These are phyloP conservation scores for Cydia fagiglandana DNA, from an alignment of 1,140 invertebrate genomes.

Conservation along the genomic window DNA sequence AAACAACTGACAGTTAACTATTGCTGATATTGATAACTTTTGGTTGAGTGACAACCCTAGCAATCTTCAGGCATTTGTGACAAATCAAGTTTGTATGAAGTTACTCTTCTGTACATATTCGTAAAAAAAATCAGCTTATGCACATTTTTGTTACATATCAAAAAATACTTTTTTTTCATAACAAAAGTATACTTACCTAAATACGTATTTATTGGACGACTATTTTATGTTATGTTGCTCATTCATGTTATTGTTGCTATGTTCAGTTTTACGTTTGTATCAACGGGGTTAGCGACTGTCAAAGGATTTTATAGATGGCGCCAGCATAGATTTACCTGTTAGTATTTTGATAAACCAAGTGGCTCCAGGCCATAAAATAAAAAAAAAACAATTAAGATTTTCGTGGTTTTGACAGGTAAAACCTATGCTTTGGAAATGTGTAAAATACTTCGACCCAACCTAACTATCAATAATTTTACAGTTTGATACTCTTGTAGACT, in stretches of 20 bases:
- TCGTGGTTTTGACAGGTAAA: neutral
- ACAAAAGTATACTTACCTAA: too few species aligned
- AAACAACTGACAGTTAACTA: too few species aligned
- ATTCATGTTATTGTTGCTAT: neutral
- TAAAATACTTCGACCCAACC: too few species aligned
- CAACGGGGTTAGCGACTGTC: too few species aligned
- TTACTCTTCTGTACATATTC: neutral
- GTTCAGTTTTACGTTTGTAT: neutral
- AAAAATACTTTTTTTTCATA: neutral
- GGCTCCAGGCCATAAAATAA: too few species aligned
- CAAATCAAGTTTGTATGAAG: neutral
- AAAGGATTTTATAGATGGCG: too few species aligned
- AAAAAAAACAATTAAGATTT: too few species aligned
- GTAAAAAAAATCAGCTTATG: neutral
- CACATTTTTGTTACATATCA: too few species aligned
- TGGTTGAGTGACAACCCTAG: constrained; percentile 16
- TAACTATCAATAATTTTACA: neutral
- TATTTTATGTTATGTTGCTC: neutral
- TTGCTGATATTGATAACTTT: neutral
- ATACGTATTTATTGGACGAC: neutral
- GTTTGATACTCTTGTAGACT: constrained; percentile 33
- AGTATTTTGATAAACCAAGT: too few species aligned
- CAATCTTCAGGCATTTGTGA: neutral
- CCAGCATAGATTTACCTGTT: too few species aligned
- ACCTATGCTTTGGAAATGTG: too few species aligned